A percentile compares a stretch with the other conserved stretches of the same genome.
Conservation (phyloP, 2,113 vertebrate genomes). For the Alaudala cheleensis region DNA sequence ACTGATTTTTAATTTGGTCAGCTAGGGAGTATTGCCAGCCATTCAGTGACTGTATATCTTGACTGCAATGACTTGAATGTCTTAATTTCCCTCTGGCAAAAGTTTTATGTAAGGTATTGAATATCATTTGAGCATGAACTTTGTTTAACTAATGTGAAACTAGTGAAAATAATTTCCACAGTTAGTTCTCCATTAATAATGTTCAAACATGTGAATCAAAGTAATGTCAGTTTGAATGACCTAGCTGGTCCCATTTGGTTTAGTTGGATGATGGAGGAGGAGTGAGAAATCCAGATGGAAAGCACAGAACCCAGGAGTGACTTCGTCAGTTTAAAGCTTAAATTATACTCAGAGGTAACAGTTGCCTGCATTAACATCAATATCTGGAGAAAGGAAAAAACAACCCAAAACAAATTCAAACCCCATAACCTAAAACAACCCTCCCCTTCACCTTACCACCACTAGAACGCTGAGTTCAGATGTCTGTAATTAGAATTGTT, state of each 20-base stretch:
- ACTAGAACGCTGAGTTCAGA: not conserved
- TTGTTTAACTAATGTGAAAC: not conserved
- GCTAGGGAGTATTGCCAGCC: not conserved
- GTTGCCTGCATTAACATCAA: not conserved
- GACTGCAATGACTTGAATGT: not conserved
- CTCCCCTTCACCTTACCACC: not conserved
- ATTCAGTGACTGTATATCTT: not conserved
- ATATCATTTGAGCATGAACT: not conserved
- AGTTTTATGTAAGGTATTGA: not conserved
- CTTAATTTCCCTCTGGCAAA: not conserved
- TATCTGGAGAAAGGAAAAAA: not conserved
- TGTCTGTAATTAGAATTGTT: slow-evolving; percentile 27
- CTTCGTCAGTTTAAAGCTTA: not conserved
- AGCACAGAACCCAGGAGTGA: not conserved
- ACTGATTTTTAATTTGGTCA: not conserved
- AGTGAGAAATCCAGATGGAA: not conserved
- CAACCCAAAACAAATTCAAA: not conserved
- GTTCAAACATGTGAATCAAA: not conserved
- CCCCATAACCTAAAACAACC: not conserved
- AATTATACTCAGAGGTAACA: not conserved
- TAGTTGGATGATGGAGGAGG: not conserved
- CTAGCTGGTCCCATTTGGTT: not conserved
- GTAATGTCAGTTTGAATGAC: not conserved
- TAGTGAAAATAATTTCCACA: slow-evolving; percentile 8
- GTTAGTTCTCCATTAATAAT: slow-evolving; percentile 15